Conservation (phyloP, 2,113 vertebrate genomes). For the Ceyx melanurus region DNA sequence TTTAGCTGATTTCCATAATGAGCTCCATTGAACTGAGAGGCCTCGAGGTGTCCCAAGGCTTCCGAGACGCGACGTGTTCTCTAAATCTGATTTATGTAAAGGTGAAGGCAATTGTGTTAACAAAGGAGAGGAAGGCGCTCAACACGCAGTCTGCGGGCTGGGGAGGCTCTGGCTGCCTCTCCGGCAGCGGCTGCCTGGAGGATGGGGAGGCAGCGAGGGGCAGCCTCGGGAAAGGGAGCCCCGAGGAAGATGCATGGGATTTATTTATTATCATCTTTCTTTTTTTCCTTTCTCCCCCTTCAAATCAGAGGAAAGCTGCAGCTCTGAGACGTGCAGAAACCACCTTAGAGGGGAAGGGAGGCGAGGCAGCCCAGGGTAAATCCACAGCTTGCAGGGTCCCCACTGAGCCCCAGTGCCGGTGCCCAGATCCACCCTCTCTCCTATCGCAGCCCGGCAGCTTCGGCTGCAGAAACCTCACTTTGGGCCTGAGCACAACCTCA, state of each 20-base stretch:
- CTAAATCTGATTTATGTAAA: conserved; percentile 73
- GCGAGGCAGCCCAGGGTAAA: neutral
- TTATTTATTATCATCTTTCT: neutral
- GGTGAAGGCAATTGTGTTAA: conserved; percentile 62
- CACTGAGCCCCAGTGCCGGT: accelerated
- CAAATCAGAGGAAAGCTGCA: neutral
- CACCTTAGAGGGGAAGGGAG: accelerated
- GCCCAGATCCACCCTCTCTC: neutral
- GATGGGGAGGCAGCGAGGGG: neutral
- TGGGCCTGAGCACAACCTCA: neutral
- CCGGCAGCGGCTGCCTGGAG: neutral
- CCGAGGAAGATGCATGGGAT: neutral
- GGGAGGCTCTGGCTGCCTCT: neutral
- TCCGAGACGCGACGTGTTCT: conserved; percentile 56
- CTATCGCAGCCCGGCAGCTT: conserved; percentile 5
- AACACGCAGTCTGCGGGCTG: neutral
- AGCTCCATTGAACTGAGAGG: conserved; percentile 75
- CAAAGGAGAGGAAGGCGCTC: conserved; percentile 6
- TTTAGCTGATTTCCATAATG: conserved; percentile 81
- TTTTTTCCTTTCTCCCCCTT: neutral
- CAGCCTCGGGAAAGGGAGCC: neutral
- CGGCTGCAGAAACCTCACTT: neutral
- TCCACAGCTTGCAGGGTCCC: neutral
- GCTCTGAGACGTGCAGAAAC: neutral
- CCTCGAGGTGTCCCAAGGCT: conserved; percentile 72